phyloP scores from a whole-genome alignment of 2,113 vertebrate genomes.

The Neofelis nebulosa region DNA sequence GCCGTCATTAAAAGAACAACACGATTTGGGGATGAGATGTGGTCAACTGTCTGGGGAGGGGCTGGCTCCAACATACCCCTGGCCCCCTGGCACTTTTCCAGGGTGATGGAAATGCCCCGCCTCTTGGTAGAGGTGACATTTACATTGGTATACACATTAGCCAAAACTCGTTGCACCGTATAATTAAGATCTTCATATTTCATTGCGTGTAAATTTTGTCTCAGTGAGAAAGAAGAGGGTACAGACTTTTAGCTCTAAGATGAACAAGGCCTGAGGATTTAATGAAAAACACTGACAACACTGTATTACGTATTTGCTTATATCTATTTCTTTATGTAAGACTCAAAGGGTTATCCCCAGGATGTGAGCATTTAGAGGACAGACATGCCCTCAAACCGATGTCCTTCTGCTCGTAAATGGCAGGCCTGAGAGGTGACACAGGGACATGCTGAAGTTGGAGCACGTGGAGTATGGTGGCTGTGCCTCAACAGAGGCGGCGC shows the following conservation, averaged over 20 bases:
- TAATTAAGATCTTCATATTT: not conserved
- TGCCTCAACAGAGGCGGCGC: not conserved
- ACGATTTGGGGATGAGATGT: not conserved
- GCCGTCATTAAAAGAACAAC: not conserved
- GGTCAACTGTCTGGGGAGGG: not conserved
- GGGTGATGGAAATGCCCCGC: not conserved
- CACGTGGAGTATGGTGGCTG: rapidly evolving
- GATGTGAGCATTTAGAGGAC: not conserved
- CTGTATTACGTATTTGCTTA: not conserved
- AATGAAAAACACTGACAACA: not conserved
- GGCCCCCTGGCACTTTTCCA: not conserved
- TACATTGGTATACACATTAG: not conserved
- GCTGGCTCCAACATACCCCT: not conserved
- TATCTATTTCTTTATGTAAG: not conserved
- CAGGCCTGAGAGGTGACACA: rapidly evolving
- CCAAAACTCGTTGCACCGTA: not conserved
- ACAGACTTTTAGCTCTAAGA: not conserved
- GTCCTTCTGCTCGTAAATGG: not conserved
- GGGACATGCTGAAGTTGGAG: not conserved
- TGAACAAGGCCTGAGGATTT: not conserved
- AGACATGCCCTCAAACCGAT: not conserved
- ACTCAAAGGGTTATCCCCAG: not conserved
- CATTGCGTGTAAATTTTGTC: not conserved
- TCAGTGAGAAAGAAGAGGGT: not conserved
- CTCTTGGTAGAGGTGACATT: not conserved